Evolutionary conservation across 2,797 vertebrate genomes (phyloP).

Genomic region (Lagorchestes hirsutus): DNA sequence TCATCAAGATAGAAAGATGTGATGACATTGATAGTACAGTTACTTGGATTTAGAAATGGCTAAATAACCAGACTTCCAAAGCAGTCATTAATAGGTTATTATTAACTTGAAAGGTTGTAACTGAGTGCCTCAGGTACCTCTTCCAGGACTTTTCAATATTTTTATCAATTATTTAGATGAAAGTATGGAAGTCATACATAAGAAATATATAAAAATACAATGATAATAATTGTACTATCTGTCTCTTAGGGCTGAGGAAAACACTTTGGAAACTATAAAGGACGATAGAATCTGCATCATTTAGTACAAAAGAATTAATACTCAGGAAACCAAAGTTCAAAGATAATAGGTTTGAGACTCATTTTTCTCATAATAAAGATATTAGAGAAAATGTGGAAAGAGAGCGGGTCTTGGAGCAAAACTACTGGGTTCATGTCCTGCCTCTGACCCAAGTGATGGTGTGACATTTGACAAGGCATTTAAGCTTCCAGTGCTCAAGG

Average conservation of each 20-base stretch:
- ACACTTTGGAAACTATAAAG: neutral
- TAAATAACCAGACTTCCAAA: neutral
- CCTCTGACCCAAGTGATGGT: neutral
- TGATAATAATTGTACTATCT: neutral
- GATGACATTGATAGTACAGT: neutral
- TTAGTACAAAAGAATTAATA: neutral
- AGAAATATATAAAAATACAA: neutral
- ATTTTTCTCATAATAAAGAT: neutral
- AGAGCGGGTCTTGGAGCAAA: neutral
- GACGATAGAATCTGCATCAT: neutral
- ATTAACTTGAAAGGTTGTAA: neutral
- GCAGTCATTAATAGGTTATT: neutral
- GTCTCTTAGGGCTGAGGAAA: neutral
- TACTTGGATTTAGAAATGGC: neutral
- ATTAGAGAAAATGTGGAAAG: neutral
- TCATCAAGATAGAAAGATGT: neutral
- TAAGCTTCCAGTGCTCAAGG: neutral
- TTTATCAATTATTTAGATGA: neutral
- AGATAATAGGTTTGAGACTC: neutral
- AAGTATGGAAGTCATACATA: neutral
- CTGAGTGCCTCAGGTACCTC: neutral
- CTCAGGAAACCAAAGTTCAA: neutral
- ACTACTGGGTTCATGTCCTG: neutral
- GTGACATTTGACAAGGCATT: neutral
- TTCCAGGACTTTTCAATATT: neutral